Percentiles rank a stretch among this genome's conserved stretches.
Evolutionary conservation across 2,113 vertebrate species (phyloP).

Genomic region (Aix galericulata): DNA sequence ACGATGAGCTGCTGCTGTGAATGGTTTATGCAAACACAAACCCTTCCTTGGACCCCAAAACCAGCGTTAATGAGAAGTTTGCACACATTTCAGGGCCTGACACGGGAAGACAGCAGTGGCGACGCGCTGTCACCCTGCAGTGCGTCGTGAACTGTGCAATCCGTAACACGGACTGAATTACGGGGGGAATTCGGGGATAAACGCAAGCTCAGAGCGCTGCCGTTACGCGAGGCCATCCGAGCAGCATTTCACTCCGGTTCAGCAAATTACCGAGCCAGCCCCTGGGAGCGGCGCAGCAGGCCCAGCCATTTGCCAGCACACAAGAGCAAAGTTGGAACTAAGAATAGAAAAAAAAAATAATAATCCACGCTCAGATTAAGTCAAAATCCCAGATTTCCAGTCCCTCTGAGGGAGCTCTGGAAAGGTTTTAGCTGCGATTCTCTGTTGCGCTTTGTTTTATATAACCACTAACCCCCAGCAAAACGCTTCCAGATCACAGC

Average conservation of each 20-base stretch:
- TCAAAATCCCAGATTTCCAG: conserved; percentile 22
- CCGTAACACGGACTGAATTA: background rate
- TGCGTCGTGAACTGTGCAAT: background rate
- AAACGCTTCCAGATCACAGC: conserved; percentile 45
- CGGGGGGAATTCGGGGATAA: background rate
- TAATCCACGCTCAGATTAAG: conserved; percentile 17
- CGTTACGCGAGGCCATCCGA: background rate
- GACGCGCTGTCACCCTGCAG: rapidly evolving
- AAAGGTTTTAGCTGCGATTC: conserved; percentile 25
- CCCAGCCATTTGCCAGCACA: background rate
- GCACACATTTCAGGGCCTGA: background rate
- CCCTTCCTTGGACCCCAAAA: background rate
- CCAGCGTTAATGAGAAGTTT: background rate
- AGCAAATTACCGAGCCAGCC: background rate
- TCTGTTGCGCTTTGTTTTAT: conserved; percentile 27
- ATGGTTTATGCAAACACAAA: background rate
- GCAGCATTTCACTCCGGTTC: background rate
- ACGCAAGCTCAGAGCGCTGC: background rate
- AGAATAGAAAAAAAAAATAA: background rate
- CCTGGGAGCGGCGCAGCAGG: background rate
- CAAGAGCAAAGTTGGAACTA: background rate
- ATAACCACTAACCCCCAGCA: conserved; percentile 34
- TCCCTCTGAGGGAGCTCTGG: background rate
- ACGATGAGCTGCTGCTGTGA: background rate
- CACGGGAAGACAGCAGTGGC: background rate